Percentiles rank a stretch among this genome's conserved stretches.
These are phyloP conservation scores for Neoaliturus tenellus DNA, from an alignment of 2,888 invertebrate genomes.

Conservation along the genomic window DNA sequence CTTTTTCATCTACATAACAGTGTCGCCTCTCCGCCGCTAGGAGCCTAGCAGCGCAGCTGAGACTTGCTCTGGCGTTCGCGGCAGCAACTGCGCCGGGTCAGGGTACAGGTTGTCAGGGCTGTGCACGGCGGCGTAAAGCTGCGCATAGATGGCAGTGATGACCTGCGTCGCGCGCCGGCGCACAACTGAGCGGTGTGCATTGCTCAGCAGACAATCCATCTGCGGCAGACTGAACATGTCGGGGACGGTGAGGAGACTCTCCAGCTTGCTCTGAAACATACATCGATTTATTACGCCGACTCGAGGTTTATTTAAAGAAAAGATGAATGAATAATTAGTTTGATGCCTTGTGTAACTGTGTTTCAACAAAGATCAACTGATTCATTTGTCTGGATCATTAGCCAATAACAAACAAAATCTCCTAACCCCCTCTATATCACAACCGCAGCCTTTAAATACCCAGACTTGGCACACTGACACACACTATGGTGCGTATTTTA, in stretches of 20 bases:
- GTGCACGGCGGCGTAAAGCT: conserved; percentile 88
- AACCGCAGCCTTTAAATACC: too few relatives aligned
- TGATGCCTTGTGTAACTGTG: too few relatives aligned
- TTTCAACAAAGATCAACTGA: too few relatives aligned
- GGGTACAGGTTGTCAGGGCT: conserved; percentile 87
- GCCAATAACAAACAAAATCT: too few relatives aligned
- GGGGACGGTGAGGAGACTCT: conserved; percentile 89
- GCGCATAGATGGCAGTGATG: conserved; percentile 91
- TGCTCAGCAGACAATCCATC: conserved; percentile 88
- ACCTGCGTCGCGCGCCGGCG: conserved; percentile 91
- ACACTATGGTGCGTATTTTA: too few relatives aligned
- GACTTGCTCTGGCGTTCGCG: conserved; percentile 80
- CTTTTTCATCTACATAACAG: background rate
- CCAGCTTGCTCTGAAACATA: conserved; percentile 86
- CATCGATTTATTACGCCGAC: too few relatives aligned
- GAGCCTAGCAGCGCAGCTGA: conserved; percentile 54
- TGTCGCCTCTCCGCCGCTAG: background rate
- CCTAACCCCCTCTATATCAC: too few relatives aligned
- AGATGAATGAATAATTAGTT: too few relatives aligned
- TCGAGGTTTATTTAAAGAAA: too few relatives aligned
- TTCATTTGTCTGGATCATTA: too few relatives aligned
- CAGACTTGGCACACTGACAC: too few relatives aligned
- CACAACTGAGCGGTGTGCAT: conserved; percentile 82
- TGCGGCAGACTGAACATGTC: conserved; percentile 91
- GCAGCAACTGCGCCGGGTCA: conserved; percentile 83